Evolutionary conservation across 1,140 invertebrate species (phyloP), one percentile per base, ranked within the genome.

Genomic region (Brachionus koreanus): DNA sequence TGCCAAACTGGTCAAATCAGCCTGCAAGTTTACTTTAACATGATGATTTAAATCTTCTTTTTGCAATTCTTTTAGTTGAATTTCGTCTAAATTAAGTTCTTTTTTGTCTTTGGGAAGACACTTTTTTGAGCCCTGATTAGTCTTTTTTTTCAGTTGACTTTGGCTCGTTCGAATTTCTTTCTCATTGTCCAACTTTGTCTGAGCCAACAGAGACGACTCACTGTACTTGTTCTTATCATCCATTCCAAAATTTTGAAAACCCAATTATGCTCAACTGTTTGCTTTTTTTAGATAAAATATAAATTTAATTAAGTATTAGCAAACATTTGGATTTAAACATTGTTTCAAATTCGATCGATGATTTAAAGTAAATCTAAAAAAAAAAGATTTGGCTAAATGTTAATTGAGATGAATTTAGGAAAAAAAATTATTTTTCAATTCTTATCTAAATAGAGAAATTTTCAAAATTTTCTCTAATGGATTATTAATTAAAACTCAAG

Each of bases 341-440:
- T 69, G n/a, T 69, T 69, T 23, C 5, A 39, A 69, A 37, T 37
- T 69, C n/a, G 29, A 37, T 69, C 13, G 12, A 33, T 65, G 63
- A 65, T 65, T 65, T 65, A 33, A 65, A 65, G 63, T 65, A 65
- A 65, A 65, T 65, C 63, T 65, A 65, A 65, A 33, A 33, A 33
- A 65, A 65, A 65, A 65, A 37, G 29, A 63, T 25, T 23, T 65
- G 33, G 23, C 57, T 63, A 63, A 63, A 63, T 63, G 57, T 65
- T 65, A 65, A 65, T 65, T 65, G 6, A n/a, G 2, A 12, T n/a
- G 6, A 65, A 33, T 29, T 29, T 29, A 29, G 29, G 29, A 29
- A 29, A 3, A 29, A 29, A 29, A 29, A 2, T 29, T 29, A 2
- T 29, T 29, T n/a, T n/a, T n/a, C n/a, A n/a, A n/a, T n/a, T n/a